These are phyloP conservation scores for Otus sunia DNA, from an alignment of 2,113 vertebrate genomes.

Conservation along the genomic window DNA sequence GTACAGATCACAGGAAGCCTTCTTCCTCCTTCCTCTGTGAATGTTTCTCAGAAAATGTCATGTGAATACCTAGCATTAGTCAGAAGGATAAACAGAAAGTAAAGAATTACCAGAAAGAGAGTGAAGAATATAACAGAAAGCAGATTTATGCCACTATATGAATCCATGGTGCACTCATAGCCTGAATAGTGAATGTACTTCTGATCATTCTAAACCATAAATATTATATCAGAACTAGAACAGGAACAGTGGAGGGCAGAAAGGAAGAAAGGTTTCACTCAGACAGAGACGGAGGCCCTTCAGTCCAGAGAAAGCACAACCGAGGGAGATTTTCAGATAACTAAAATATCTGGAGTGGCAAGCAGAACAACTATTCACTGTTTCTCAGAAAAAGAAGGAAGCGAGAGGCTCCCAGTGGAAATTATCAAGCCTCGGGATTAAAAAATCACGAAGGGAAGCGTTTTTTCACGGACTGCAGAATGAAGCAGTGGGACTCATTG, in stretches of 20 bases:
- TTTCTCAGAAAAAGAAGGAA: slow-evolving; percentile 1
- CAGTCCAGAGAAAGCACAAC: background rate
- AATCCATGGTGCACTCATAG: background rate
- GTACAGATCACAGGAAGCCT: background rate
- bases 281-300: background rate
- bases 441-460: background rate
- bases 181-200: background rate
- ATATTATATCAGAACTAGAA: background rate
- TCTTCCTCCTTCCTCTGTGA: background rate
- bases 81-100: background rate
- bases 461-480: background rate
- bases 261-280: background rate
- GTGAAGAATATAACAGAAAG: background rate
- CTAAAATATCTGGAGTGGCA: background rate
- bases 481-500: slow-evolving; percentile 4
- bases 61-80: background rate
- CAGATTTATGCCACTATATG: background rate
- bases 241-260: background rate
- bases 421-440: background rate
- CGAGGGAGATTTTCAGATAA: background rate
- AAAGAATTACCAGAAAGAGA: background rate
- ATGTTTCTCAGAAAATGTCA: background rate
- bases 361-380: background rate
- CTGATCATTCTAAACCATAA: background rate
- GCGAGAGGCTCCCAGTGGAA: background rate